Evolutionary conservation across 2,888 invertebrate genomes (phyloP), one percentile per base, ranked within the genome.

Genomic region (Plebejus argus): DNA sequence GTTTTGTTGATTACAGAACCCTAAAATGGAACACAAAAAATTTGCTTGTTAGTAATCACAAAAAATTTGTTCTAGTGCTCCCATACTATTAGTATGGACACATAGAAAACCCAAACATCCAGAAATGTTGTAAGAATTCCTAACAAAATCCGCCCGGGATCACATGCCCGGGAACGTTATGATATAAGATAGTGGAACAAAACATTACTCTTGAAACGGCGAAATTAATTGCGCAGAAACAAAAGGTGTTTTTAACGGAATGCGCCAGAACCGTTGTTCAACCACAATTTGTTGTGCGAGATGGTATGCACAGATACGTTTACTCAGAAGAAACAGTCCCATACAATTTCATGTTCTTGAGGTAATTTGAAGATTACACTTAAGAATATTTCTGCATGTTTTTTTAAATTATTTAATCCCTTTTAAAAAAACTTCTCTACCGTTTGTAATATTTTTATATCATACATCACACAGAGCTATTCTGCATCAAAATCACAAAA

Each of bases 141-240:
- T 66, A 28, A 28, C 66, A 18, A 66, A 33, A 66, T 66, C 23
- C 23, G 28, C 66, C 18, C 66, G 66, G 66, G 66, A 66, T 66
- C 66, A 66, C 66, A 66, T 3, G 28, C 33, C 20, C 28, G 33
- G 28, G 61, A 61, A 23, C 61, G 28, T 82, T 82, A 83, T 83
- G 81, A 82, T 66, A 83, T 82, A 82, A 83, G 79, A 81, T 82
- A 80, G 81, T 82, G 78, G 79, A 80, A 80, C 77, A 81, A 81
- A 81, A 82, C 79, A 77, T 80, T 80, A 79, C 77, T 80, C 80
- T 80, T 77, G 80, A 80, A 78, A 76, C 80, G 80, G 81, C 81
- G 79, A 83, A 79, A 81, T 80, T 81, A 82, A 83, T 83, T 81
- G 81, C 79, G 76, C 78, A 76, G 79, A 81, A 81, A 81, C 76